These are phyloP conservation scores for Mimumesa dahlbomi DNA, from an alignment of 2,888 invertebrate species.

Conservation along the genomic window DNA sequence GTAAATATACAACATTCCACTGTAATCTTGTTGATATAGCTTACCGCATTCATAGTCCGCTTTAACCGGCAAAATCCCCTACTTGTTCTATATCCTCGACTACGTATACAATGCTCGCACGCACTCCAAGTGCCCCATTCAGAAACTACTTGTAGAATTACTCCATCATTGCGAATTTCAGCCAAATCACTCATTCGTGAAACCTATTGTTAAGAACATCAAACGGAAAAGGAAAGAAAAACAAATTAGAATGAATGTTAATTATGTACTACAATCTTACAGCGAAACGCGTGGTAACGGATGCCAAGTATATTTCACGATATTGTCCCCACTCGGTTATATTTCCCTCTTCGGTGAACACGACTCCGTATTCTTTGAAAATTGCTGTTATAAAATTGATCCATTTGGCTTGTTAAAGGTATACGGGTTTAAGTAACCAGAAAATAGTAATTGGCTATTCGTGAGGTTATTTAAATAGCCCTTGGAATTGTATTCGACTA, in stretches of 20 bases:
- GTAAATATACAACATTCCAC: not conserved
- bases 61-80: constrained; percentile 82
- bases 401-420: not conserved
- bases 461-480: too few relatives aligned
- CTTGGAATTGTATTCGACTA: too few relatives aligned
- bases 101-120: constrained; percentile 81
- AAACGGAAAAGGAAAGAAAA: not conserved
- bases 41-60: constrained; percentile 63
- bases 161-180: constrained; percentile 78
- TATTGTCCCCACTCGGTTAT: constrained; percentile 81
- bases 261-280: constrained; percentile 48
- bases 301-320: constrained; percentile 79
- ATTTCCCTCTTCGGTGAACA: constrained; percentile 78
- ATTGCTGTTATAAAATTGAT: constrained; percentile 53
- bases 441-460: too few relatives aligned
- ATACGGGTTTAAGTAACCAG: too few relatives aligned
- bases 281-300: constrained; percentile 80
- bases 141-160: constrained; percentile 80
- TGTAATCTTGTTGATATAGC: too few relatives aligned
- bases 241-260: not conserved
- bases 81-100: constrained; percentile 78
- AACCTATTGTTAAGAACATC: constrained; percentile 56
- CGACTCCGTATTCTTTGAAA: constrained; percentile 55
- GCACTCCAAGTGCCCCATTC: constrained; percentile 82
- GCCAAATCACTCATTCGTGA: constrained; percentile 79